Percentiles rank a stretch among this genome's conserved stretches.
Evolutionary conservation across 2,888 invertebrate species (phyloP).

Genomic region (Agrypnus murinus): DNA sequence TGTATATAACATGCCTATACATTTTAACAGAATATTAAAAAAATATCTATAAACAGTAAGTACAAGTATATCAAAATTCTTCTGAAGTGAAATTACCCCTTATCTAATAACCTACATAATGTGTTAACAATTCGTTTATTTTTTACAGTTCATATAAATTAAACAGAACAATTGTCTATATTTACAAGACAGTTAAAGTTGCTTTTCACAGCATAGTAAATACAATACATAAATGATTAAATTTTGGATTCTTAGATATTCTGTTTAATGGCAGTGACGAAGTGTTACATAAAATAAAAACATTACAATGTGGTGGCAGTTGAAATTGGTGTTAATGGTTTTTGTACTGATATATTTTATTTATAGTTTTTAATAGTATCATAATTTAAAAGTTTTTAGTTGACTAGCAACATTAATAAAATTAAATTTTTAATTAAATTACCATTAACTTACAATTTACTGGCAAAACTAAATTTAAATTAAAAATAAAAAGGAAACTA

Average conservation of each 20-base stretch:
- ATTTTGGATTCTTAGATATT: neutral
- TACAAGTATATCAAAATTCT: slow-evolving; percentile 25
- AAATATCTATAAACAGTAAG: slow-evolving; percentile 30
- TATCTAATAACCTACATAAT: neutral
- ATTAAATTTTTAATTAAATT: slow-evolving; percentile 4
- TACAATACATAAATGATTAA: neutral
- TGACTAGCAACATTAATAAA: slow-evolving; percentile 27
- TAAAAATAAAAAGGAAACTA: slow-evolving; percentile 2
- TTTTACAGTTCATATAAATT: neutral
- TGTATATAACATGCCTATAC: neutral
- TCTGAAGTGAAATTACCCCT: neutral
- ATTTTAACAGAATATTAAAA: slow-evolving; percentile 32
- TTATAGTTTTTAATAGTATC: neutral
- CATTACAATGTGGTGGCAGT: slow-evolving; percentile 4
- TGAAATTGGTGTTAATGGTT: neutral
- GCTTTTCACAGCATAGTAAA: neutral
- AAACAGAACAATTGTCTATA: neutral
- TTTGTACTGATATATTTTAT: neutral
- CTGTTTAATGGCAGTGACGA: slow-evolving; percentile 12
- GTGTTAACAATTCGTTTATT: neutral
- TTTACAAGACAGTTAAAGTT: neutral
- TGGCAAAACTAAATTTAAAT: neutral
- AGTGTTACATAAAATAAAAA: neutral
- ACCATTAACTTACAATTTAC: neutral
- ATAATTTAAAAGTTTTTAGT: slow-evolving; percentile 18